Percentiles rank a stretch among this genome's conserved stretches.
Evolutionary conservation across 2,888 invertebrate species (phyloP).

Genomic region (Drosophila subsilvestris): DNA sequence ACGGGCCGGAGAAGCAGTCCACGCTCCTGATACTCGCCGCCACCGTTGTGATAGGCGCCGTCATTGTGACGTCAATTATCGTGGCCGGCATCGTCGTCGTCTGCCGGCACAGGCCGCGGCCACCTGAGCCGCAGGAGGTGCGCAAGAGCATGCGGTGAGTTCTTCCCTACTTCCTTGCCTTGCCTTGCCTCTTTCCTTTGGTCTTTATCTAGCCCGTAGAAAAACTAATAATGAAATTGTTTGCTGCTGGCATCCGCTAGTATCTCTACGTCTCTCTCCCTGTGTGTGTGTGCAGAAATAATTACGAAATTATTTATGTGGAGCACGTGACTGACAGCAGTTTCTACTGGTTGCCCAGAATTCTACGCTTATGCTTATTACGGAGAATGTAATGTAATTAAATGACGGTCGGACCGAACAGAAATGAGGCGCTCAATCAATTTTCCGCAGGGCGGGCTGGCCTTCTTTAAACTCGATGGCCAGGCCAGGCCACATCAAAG

Average conservation of each 20-base stretch:
- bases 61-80: conserved; percentile 85
- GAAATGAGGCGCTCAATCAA: conserved; percentile 38
- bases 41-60: conserved; percentile 84
- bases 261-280: conserved; percentile 5
- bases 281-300: conserved; percentile 63
- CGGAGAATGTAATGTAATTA: conserved; percentile 54
- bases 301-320: conserved; percentile 75
- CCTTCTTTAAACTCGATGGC: conserved; percentile 19
- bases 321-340: conserved; percentile 60
- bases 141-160: conserved; percentile 84
- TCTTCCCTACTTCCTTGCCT: too few relatives aligned
- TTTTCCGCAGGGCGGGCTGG: neutral
- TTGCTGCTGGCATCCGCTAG: conserved; percentile 35
- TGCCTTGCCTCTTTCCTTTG: conserved; percentile 1
- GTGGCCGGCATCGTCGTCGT: conserved; percentile 84
- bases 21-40: conserved; percentile 84
- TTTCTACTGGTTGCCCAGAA: neutral
- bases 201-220: conserved; percentile 3
- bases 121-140: conserved; percentile 85
- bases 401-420: conserved; percentile 26
- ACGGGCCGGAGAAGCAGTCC: conserved; percentile 83
- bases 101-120: conserved; percentile 84
- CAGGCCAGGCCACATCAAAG: conserved; percentile 8
- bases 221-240: conserved; percentile 77
- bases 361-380: conserved; percentile 40